Base-by-base conservation (phyloP, 2,797 vertebrate genomes). In the Etheostoma nigrum region DNA sequence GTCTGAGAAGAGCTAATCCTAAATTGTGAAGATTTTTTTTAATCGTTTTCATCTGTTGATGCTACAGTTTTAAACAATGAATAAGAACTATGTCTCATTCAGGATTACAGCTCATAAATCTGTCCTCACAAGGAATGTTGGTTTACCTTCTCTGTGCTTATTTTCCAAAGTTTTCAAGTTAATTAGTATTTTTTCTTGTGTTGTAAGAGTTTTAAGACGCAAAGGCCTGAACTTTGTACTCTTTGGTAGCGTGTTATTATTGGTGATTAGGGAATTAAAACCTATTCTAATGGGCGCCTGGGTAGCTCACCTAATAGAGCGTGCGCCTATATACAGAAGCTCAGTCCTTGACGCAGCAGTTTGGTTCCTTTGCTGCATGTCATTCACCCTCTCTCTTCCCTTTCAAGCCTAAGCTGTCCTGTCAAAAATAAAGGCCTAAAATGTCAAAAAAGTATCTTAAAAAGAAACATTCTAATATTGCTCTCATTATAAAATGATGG, bases 71-170 rank as follows among this genome's bases (percentile, higher is more conserved):
- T 40, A 52, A 40, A 54, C 71, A 77, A 70, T 82, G 65, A 87
- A 75, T 76, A 61, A 75, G 57, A 58, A 67, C 49, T 69, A 60
- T 21, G 48, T 84, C 53, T 84, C 52, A 82, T 67, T 79, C 42
- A 47, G 84, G 87, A 89, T 90, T 86, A 84, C 5, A 42, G 59
- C 57, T 70, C 15, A 77, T 45, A 74, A 78, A 60, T 59, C 52
- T 66, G 15, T 65, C 51, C 51, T 72, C 55, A 51, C 5, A 14
- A 70, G 54, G 79, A 86, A 78, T 79, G 80, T 73, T 80, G n/a
- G 55, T 76, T 68, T 71, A 69, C 55, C 47, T 59, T 47, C 5
- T 68, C 61, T 79, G 64, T 3, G 16, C 71, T 72, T 62, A 60
- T 57, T 81, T 58, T 5, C 4, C 42, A 16, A 52, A 2, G 3